Percentiles rank a stretch among this genome's conserved stretches.
Conservation (phyloP, 2,888 invertebrate genomes). For the Corythucha ciliata region DNA sequence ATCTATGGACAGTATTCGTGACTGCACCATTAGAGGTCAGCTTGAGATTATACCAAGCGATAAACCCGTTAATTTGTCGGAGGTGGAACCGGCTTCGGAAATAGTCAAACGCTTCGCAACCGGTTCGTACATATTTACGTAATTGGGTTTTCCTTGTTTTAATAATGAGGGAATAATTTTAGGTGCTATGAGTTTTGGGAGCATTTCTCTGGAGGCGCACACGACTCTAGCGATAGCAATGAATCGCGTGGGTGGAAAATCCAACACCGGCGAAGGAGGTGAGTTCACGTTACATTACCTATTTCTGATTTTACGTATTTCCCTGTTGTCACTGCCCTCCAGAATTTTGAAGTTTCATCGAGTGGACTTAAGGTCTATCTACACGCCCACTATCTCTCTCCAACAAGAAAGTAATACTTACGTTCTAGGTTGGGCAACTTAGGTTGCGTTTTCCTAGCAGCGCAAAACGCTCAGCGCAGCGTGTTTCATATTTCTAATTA, state of each 20-base stretch:
- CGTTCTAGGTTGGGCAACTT: too few relatives aligned
- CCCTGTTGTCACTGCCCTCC: too few relatives aligned
- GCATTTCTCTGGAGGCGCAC: slow-evolving; percentile 94
- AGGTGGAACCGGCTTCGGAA: slow-evolving; percentile 87
- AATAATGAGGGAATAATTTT: slow-evolving; percentile 31
- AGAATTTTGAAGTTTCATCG: too few relatives aligned
- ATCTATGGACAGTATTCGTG: slow-evolving; percentile 72
- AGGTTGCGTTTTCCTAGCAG: too few relatives aligned
- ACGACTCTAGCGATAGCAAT: slow-evolving; percentile 90
- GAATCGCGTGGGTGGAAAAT: slow-evolving; percentile 95
- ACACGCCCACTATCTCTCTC: too few relatives aligned
- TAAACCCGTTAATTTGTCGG: slow-evolving; percentile 68
- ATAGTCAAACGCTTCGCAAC: slow-evolving; percentile 93
- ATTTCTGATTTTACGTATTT: too few relatives aligned
- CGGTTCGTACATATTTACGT: slow-evolving; percentile 45
- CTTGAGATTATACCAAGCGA: slow-evolving; percentile 71
- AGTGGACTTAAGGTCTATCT: too few relatives aligned
- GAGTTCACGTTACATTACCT: slow-evolving; percentile 18
- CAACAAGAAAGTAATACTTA: too few relatives aligned
- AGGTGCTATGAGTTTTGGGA: slow-evolving; percentile 95
- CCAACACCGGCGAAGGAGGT: slow-evolving; percentile 98
- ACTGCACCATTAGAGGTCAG: slow-evolving; percentile 88
- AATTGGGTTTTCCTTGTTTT: slow-evolving; percentile 35
- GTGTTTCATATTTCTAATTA: too few relatives aligned
- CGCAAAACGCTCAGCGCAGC: too few relatives aligned